Evolutionary conservation across 2,888 invertebrate genomes (phyloP), one percentile per base, ranked within the genome.

Genomic region (Spatulosminthurus flaviceps): DNA sequence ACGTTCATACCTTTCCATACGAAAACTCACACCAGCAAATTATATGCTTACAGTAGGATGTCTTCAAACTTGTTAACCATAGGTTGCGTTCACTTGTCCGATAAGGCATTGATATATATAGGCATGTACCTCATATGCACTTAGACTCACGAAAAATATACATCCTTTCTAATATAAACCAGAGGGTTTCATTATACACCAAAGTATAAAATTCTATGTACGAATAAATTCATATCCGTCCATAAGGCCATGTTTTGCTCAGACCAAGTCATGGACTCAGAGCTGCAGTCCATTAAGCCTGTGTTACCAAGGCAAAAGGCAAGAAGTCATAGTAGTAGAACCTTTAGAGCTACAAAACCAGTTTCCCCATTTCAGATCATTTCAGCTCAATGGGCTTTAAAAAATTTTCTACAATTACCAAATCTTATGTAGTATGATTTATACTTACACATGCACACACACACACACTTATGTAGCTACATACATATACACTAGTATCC

Each of bases 361-460:
- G 70, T 70, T 70, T 70, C n/a, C 34, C 70, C 70, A 41, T 41
- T 70, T 70, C 70, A 70, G 22, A 70, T 70, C 19, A 22, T 41
- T 29, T 70, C n/a, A 24, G n/a, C n/a, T 64, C 64, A 64, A 70
- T 70, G 70, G 70, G 42, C n/a, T 70, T 70, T 41, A 64, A 64
- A 64, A 64, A 21, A 21, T 24, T 51, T 22, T 24, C 64, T 64
- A n/a, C 64, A 64, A 64, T 64, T 22, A 64, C 64, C 2, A 60
- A 19, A 60, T 16, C 22, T 24, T 13, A 64, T 64, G 24, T 24
- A n/a, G n/a, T n/a, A 64, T 26, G 21, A 60, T 60, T 60, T 60
- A 21, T 13, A 9, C 21, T 9, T 13, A 60, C 60, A 21, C n/a
- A 60, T 16, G 5, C 60, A 60, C 60, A 60, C 16, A 60, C 60